These are phyloP conservation scores for Clarias batrachus DNA, from an alignment of 2,113 vertebrate species.

Conservation along the genomic window DNA sequence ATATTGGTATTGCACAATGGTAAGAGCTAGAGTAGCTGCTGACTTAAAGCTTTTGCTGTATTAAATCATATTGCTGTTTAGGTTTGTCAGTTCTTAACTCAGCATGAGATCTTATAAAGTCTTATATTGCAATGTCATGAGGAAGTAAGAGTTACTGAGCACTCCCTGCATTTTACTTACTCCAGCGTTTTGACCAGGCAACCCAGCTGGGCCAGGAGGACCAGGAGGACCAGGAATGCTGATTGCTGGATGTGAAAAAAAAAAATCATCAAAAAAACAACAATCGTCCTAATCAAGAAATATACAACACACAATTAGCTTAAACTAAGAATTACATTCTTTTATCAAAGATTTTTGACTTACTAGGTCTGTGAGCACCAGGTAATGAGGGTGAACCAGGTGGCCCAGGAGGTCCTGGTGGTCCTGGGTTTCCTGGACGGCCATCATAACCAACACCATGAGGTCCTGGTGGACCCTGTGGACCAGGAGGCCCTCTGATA, in stretches of 20 bases:
- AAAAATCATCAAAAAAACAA: slow-evolving; percentile 9
- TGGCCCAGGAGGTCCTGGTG: slow-evolving; percentile 80
- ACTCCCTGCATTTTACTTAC: slow-evolving; percentile 70
- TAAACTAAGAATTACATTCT: neutral
- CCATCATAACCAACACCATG: slow-evolving; percentile 86
- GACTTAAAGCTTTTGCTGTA: neutral
- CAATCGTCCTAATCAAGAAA: neutral
- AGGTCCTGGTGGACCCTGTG: slow-evolving; percentile 84
- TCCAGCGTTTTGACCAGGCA: slow-evolving; percentile 74
- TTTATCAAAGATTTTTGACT: slow-evolving; percentile 55
- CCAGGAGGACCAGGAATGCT: slow-evolving; percentile 88
- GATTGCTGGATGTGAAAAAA: slow-evolving; percentile 67
- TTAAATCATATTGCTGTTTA: neutral
- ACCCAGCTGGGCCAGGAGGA: slow-evolving; percentile 84
- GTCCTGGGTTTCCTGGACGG: slow-evolving; percentile 78
- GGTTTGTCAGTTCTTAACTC: neutral
- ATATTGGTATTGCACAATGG: neutral
- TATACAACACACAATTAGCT: neutral
- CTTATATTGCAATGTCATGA: neutral
- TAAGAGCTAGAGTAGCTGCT: neutral
- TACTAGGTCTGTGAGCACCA: slow-evolving; percentile 79
- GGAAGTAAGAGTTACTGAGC: neutral
- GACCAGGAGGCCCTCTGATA: slow-evolving; percentile 80
- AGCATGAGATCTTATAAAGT: neutral
- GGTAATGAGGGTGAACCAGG: slow-evolving; percentile 70